Evolutionary conservation across 2,888 invertebrate species (phyloP).

Genomic region (Spatulosminthurus flaviceps): DNA sequence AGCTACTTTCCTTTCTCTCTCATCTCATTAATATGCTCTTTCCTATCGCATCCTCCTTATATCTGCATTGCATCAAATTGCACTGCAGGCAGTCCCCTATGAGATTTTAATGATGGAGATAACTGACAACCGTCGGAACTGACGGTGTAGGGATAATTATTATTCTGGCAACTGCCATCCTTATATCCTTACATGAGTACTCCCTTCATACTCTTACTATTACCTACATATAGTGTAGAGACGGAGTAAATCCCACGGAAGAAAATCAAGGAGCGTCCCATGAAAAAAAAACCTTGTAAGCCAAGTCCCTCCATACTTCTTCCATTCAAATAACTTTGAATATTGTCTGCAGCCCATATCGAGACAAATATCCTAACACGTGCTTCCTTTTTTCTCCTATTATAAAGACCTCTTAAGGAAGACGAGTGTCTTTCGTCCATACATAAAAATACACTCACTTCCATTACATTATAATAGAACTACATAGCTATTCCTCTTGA

Average conservation of each 20-base stretch:
- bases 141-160: constrained; percentile 44
- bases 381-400: constrained; percentile 33
- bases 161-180: constrained; percentile 42
- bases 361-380: constrained; percentile 43
- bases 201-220: too few relatives aligned
- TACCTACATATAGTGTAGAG: too few relatives aligned
- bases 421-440: neutral
- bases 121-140: constrained; percentile 43
- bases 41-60: constrained; percentile 27
- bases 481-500: too few relatives aligned
- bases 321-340: neutral
- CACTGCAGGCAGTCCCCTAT: constrained; percentile 43
- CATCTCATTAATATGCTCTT: constrained; percentile 20
- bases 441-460: neutral
- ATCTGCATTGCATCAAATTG: constrained; percentile 47
- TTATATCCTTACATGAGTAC: too few relatives aligned
- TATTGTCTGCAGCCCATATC: constrained; percentile 21
- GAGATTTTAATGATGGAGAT: constrained; percentile 48
- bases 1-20: neutral
- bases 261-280: constrained; percentile 20
- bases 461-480: constrained; percentile 6
- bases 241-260: neutral
- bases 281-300: neutral
- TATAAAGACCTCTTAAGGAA: constrained; percentile 12
- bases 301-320: neutral